Evolutionary conservation across 1,140 invertebrate genomes (phyloP), one percentile per base, ranked within the genome.

Genomic region (Drosophila bipectinata): DNA sequence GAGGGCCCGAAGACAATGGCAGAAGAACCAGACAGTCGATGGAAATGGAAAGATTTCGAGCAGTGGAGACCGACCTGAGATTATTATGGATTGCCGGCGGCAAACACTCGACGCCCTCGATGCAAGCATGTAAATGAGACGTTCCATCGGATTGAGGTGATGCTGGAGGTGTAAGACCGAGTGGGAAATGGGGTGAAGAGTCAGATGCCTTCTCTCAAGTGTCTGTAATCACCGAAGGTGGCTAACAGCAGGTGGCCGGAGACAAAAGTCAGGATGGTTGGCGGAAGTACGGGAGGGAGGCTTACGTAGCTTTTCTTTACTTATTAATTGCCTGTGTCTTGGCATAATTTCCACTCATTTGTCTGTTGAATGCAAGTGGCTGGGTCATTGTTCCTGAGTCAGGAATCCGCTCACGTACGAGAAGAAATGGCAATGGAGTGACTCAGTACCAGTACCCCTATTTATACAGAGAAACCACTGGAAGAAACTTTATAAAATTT

Each of bases 321-420:
- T 84, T 84, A 84, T 84, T 84, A 84, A 84, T 84, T 84, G 81
- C 82, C 81, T 74, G 81, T 85, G 81, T 85, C 81, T 85, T 85
- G 82, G 82, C 81, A 85, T 85, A 85, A 87, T 85, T 85, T 85
- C 47, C 81, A 85, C 82, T 87, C 81, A 87, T 85, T 85, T 85
- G 81, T 85, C 81, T 87, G 82, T 64, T 71, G 82, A 81, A 77
- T 87, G 81, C 81, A 81, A 87, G 73, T 87, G 81, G 66, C 62
- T 72, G 41, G 47, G 61, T 58, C 66, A 83, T 83, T 83, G 80
- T 83, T 76, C 72, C 69, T 63, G 66, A 60, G 81, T 66, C 72
- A 59, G 76, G 77, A 85, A 67, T 71, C 82, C 63, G 57, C 73
- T 87, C 81, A 84, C 82, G 68, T 81, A 69, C 76, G 54, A 9